Evolutionary conservation across 2,113 vertebrate species (phyloP), one percentile per base, ranked within the genome.

Genomic region (Ammospiza caudacuta): DNA sequence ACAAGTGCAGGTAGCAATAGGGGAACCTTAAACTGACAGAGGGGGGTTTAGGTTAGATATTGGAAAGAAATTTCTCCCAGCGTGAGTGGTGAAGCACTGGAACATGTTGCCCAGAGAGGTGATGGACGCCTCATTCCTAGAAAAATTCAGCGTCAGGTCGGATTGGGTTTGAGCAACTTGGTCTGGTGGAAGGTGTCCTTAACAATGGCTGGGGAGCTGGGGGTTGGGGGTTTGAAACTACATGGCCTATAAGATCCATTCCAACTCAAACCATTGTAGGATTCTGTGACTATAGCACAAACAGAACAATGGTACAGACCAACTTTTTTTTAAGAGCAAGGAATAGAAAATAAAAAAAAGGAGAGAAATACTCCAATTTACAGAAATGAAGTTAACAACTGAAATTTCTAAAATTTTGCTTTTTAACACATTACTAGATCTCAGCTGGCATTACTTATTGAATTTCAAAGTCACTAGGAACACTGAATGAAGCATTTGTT

Each of bases 1-100:
- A 7, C 31, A 37, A 15, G 21, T 16, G 21, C 16, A 47, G 20
- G 29, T 27, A 49, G 31, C 1, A 0, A 22, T 2, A 57, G 22
- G 17, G 9, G 6, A 66, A 58, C 22, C 44, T 74, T 9, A 59
- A 51, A 51, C 12, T 58, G 51, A 73, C 15, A 66, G 18, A 37
- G 15, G 5, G 19, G 7, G 37, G 27, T 51, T 74, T 54, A 68
- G 46, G 31, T 54, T 22, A 83, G n/a, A 31, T 47, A 55, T 13
- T 13, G 18, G 39, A 18, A 55, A 69, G 20, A 55, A 68, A 62
- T 41, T 62, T 44, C 15, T 54, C 47, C 31, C 11, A 21, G 6
- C 8, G 13, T 55, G 24, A 29, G 4, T 41, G 20, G 5, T 35
- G 9, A 76, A 62, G 54, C 55, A 55, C 47, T 25, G 25, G 9